Base-by-base conservation (phyloP, 2,888 invertebrate species). In the Cryptus viduatorius region DNA sequence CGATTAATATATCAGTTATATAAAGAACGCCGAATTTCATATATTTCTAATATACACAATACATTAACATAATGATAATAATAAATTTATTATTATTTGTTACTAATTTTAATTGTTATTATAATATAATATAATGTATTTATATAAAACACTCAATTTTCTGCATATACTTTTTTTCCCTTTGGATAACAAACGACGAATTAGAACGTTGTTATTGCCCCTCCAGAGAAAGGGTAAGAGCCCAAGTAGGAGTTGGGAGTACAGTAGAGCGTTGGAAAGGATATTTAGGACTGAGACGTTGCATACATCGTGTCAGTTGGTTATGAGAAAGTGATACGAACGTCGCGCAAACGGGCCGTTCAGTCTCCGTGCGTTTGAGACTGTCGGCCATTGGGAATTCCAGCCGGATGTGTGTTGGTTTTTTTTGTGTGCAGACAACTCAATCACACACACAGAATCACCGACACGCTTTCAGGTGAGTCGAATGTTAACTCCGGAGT, bases 271-370 rank as follows among this genome's bases (percentile, higher is more conserved):
- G 73, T 69, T 69, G 69, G 82, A 80, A 86, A 87, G 81, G 86
- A 88, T 90, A 90, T 90, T 91, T 90, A 91, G 89, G 82, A 69
- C 82, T 82, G 87, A 79, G 86, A 83, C 73, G 85, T 82, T 73
- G 80, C 87, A 85, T 84, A 83, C 79, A 78, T 71, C 83, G 79
- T 72, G 80, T 85, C 91, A 91, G 91, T 91, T 87, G 88, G 82
- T 75, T 67, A 29, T 80, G 72, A 80, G 80, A 84, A 84, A 84
- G 83, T 84, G 72, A 61, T 80, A 64, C 67, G 80, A 73, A 68
- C 79, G 71, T 72, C 79, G 79, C 61, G 78, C 50, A 69, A 46
- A 73, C 73, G 77, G 12, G 56, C 31, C 42, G 16, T 53, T 46
- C 67, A 42, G 16, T 42, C 46, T 24, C 59, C 61, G 10, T 1